Conservation (phyloP, 2,113 vertebrate species). For the Peromyscus maniculatus region DNA sequence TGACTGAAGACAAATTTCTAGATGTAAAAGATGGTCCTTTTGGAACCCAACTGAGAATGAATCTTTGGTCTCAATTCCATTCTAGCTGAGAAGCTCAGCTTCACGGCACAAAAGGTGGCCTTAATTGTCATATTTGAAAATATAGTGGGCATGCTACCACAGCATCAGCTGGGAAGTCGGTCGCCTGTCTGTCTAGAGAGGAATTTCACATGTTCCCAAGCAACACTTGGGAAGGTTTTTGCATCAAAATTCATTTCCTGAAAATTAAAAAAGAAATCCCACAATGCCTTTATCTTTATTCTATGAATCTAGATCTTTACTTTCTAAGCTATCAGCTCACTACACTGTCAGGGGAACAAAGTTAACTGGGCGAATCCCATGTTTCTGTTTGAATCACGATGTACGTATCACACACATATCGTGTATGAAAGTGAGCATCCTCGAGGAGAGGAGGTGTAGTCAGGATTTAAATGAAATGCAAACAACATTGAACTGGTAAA, state of each 20-base stretch:
- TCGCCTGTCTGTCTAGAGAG: neutral
- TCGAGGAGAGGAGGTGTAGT: neutral
- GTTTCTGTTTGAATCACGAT: neutral
- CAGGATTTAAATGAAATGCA: neutral
- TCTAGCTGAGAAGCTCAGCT: conserved; percentile 35
- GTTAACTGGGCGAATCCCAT: conserved; percentile 53
- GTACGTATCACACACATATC: neutral
- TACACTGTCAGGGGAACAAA: conserved; percentile 2
- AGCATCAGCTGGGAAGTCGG: neutral
- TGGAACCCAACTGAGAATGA: conserved; percentile 56
- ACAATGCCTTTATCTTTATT: neutral
- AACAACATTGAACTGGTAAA: neutral
- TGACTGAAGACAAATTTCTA: conserved; percentile 50
- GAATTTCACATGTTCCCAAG: neutral
- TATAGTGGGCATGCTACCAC: neutral
- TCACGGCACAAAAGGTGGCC: conserved; percentile 45
- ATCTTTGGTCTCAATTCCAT: conserved; percentile 49
- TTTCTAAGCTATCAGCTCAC: conserved; percentile 22
- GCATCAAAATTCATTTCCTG: neutral
- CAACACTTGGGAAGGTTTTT: neutral
- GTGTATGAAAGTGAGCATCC: neutral
- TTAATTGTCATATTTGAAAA: conserved; percentile 49
- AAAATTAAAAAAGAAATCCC: conserved; percentile 54
- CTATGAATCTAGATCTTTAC: neutral
- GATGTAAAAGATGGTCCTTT: conserved; percentile 14